Conservation (phyloP, 2,797 vertebrate species). For the Coregonus sp. region DNA sequence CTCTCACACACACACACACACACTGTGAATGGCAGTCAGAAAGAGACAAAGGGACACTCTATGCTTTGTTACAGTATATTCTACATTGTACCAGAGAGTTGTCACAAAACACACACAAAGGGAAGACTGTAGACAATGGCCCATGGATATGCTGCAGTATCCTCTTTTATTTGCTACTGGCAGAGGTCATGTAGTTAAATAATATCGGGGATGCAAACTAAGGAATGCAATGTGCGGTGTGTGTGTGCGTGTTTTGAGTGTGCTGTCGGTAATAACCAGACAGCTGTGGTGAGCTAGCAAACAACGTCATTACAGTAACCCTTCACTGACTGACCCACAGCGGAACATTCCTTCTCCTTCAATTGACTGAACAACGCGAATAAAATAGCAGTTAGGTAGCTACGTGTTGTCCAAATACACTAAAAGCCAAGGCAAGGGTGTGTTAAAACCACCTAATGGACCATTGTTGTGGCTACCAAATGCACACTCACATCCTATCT, state of each 20-base stretch:
- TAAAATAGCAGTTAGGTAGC: not conserved
- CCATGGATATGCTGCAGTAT: not conserved
- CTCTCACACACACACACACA: not conserved
- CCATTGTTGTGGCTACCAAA: not conserved
- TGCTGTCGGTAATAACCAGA: not conserved
- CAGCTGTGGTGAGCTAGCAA: not conserved
- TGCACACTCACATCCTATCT: not conserved
- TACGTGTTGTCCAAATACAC: not conserved
- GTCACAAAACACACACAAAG: conserved; percentile 17
- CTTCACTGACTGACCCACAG: not conserved
- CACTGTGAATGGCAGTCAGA: not conserved
- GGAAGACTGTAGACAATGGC: not conserved
- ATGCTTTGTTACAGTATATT: not conserved
- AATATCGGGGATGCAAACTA: too few species aligned
- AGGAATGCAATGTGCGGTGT: not conserved
- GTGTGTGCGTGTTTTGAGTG: not conserved
- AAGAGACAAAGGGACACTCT: not conserved
- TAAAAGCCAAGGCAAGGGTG: not conserved
- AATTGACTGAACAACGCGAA: not conserved
- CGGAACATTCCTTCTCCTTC: not conserved
- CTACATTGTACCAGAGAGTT: not conserved
- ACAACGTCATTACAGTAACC: not conserved
- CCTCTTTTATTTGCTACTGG: not conserved
- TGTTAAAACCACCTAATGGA: not conserved
- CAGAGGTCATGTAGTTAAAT: not conserved